Evolutionary conservation across 2,888 invertebrate species (phyloP).

Genomic region (Antheraea assamensis): DNA sequence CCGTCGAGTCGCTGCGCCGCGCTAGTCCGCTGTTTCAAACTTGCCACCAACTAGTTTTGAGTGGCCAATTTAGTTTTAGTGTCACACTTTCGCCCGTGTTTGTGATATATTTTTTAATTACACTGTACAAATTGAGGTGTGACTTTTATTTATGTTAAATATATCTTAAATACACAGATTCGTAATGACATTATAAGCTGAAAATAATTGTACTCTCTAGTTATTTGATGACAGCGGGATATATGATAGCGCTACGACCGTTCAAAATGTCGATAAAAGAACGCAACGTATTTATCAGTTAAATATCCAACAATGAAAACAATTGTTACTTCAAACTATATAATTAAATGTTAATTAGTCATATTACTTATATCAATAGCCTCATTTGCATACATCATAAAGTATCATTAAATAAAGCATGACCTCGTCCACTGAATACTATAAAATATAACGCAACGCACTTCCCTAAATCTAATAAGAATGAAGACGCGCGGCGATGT

Average conservation of each 20-base stretch:
- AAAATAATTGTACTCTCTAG: too few species aligned
- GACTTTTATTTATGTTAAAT: neutral
- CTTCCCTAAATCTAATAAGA: constrained; percentile 1
- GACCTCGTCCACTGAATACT: neutral
- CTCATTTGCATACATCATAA: neutral
- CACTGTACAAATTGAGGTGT: neutral
- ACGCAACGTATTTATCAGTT: neutral
- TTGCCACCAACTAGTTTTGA: constrained; percentile 70
- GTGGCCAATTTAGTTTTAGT: constrained; percentile 78
- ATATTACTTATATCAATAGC: neutral
- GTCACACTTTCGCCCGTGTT: constrained; percentile 51
- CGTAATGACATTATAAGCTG: too few species aligned
- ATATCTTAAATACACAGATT: neutral
- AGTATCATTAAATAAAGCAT: neutral
- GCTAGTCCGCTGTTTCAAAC: constrained; percentile 77
- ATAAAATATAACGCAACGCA: neutral
- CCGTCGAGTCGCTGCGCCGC: constrained; percentile 43
- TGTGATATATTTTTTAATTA: constrained; percentile 50
- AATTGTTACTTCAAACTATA: neutral
- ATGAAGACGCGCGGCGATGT: constrained; percentile 29
- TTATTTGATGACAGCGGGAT: too few species aligned
- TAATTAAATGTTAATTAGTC: neutral
- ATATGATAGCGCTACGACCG: too few species aligned
- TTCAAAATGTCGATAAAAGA: neutral
- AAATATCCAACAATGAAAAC: neutral